Conservation (phyloP, 2,113 vertebrate genomes). For the Gallinago paraguaiae region DNA sequence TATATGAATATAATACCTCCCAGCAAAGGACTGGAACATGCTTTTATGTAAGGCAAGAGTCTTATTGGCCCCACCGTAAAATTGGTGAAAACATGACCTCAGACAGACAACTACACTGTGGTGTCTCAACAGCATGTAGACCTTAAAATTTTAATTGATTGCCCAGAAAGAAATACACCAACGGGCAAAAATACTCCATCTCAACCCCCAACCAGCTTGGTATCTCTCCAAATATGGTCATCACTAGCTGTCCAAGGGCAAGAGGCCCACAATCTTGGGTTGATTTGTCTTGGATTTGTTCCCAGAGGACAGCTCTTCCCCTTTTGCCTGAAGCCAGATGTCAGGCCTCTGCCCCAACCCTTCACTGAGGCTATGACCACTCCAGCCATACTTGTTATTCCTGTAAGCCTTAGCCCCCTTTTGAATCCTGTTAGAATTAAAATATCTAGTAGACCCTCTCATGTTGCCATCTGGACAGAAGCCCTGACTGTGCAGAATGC, state of each 20-base stretch:
- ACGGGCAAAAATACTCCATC: not conserved
- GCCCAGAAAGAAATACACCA: not conserved
- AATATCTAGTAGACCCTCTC: not conserved
- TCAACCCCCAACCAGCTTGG: not conserved
- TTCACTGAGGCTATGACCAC: fast-evolving
- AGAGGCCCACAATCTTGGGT: not conserved
- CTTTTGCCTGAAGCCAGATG: not conserved
- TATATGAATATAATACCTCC: not conserved
- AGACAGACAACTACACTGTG: not conserved
- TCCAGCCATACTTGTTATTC: not conserved
- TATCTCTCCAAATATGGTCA: not conserved
- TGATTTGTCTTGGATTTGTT: not conserved
- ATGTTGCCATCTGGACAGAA: not conserved
- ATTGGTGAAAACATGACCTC: not conserved
- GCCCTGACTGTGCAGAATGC: not conserved
- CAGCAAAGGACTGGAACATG: not conserved
- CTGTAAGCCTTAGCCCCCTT: not conserved
- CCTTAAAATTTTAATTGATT: not conserved
- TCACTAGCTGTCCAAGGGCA: not conserved
- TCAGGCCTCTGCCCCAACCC: not conserved
- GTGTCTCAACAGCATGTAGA: not conserved
- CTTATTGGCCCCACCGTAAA: not conserved
- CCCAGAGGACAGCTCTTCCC: not conserved
- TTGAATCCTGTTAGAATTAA: not conserved
- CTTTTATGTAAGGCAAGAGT: not conserved